Evolutionary conservation across 2,888 invertebrate species (phyloP), one percentile per base, ranked within the genome.

Genomic region (Mythimna vitellina): DNA sequence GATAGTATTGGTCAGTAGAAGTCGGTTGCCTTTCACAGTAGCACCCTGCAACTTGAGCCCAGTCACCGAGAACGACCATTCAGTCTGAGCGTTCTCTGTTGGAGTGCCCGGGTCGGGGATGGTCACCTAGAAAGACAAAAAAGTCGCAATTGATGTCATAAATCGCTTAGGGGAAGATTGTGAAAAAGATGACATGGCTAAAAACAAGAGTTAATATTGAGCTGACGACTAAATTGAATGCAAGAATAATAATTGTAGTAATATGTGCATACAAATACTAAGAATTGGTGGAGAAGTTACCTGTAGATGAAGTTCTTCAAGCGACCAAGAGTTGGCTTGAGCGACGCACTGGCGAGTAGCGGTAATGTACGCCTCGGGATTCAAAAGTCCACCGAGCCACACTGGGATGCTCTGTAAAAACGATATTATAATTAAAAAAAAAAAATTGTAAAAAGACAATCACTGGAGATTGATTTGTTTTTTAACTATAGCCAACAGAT

Each of bases 331-430:
- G 93, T 99, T 99, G 0, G 98, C 99, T 92, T 99, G 99, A 0
- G 99, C 99, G 61, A 99, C 99, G 93, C 99, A 99, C 92, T 99
- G 99, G 29, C 99, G 97, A 1, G 99, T 99, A 8, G 99, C 99
- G 0, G 99, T 99, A 84, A 99, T 99, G 93, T 99, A 99, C 0
- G 99, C 99, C 94, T 99, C 99, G 0, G 99, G 99, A 93, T 99
- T 99, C 88, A 99, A 97, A 70, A 99, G 96, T 17, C 99, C 99
- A 69, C 99, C 99, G 64, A 99, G 97, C 99, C 99, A 99, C 66
- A 99, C 98, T 0, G 98, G 98, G 86, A 99, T 97, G 87, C 98
- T 98, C 98, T 99, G 94, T 62, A 49, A 60, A 65, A 0, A 42
- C 9, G 35, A 14, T 1, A 2, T 38, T n/a, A 69, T 0, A 49